These are phyloP conservation scores for Ctenochaetus hawaiiensis DNA, from an alignment of 2,797 vertebrate genomes.

Conservation along the genomic window DNA sequence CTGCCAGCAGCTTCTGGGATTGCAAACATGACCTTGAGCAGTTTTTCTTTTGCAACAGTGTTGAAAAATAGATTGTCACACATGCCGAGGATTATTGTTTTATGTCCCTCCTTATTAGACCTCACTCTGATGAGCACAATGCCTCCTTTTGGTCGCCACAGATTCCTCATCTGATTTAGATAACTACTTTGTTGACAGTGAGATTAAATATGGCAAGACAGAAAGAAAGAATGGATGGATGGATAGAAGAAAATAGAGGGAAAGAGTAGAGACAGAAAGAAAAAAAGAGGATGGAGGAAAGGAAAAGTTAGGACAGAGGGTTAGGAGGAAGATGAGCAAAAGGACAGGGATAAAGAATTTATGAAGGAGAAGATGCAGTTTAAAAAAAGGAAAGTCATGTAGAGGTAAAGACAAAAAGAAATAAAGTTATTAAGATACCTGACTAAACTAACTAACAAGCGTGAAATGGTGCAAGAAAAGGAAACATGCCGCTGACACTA, in stretches of 20 bases:
- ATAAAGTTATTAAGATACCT: background rate
- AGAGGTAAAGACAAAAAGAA: background rate
- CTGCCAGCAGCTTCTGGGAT: background rate
- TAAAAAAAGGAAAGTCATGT: background rate
- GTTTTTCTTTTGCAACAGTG: background rate
- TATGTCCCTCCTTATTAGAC: background rate
- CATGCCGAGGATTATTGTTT: background rate
- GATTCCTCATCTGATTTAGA: background rate
- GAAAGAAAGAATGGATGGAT: background rate
- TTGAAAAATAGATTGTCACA: background rate
- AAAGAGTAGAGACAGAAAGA: background rate
- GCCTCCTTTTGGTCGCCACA: background rate
- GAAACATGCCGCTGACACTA: slow-evolving; percentile 51
- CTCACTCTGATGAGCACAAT: background rate
- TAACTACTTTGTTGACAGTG: background rate
- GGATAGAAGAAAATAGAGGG: background rate
- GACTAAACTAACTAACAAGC: slow-evolving; percentile 10
- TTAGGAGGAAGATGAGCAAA: background rate
- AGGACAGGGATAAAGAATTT: background rate
- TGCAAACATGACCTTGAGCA: background rate
- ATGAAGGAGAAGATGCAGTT: background rate
- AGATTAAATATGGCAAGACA: background rate
- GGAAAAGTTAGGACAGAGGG: background rate
- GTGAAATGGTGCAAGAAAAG: slow-evolving; percentile 17
- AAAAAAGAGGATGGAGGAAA: background rate